Evolutionary conservation across 2,113 vertebrate genomes (phyloP).

Genomic region (Aramus guarauna): DNA sequence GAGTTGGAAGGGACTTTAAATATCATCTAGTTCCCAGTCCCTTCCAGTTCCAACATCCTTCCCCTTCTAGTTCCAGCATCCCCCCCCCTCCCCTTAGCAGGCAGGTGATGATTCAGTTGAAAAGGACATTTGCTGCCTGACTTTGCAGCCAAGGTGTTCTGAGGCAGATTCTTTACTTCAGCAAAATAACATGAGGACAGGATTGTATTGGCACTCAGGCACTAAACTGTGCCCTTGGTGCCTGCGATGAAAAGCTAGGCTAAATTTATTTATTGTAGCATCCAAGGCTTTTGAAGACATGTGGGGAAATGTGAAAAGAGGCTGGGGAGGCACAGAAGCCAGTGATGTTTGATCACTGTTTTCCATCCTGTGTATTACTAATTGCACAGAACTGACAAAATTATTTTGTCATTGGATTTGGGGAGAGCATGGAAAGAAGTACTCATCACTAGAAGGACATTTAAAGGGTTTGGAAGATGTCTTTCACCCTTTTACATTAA

Average conservation of each 20-base stretch:
- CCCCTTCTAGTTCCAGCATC: neutral
- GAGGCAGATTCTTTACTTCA: neutral
- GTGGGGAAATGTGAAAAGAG: neutral
- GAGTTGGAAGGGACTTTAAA: neutral
- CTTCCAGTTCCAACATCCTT: neutral
- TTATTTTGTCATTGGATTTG: neutral
- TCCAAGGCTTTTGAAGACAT: neutral
- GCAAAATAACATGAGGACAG: neutral
- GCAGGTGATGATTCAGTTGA: neutral
- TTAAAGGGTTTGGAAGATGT: neutral
- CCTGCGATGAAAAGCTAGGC: neutral
- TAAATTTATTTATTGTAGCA: neutral
- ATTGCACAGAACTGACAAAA: neutral
- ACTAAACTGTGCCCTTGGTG: neutral
- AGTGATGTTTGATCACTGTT: neutral
- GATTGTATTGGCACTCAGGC: neutral
- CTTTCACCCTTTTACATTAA: neutral
- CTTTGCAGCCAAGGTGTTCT: neutral
- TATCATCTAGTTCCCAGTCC: neutral
- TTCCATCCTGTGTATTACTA: neutral
- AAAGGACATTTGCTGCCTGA: neutral
- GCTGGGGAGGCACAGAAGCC: neutral
- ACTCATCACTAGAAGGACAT: neutral
- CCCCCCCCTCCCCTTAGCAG: neutral
- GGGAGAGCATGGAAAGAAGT: neutral